These are phyloP conservation scores for Trisateles emortualis DNA, from an alignment of 2,888 invertebrate species.

Conservation along the genomic window DNA sequence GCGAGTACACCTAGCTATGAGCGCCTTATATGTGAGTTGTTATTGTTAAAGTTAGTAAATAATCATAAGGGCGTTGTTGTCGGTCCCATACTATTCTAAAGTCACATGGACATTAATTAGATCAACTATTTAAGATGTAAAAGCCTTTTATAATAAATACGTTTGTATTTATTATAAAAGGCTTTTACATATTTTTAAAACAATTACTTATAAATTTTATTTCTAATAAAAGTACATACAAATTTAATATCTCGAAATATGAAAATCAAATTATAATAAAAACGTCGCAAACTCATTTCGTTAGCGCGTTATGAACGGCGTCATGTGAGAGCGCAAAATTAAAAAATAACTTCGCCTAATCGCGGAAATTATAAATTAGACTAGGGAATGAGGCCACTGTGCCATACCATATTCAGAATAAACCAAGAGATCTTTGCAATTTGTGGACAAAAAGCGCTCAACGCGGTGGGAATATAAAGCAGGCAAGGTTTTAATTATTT, in stretches of 20 bases:
- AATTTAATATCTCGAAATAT: neutral
- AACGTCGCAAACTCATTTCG: conserved; percentile 16
- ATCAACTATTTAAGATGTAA: no score
- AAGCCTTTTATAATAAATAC: no score
- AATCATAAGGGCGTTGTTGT: no score
- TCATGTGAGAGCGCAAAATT: conserved; percentile 38
- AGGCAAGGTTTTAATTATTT: conserved; percentile 68
- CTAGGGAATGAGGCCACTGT: conserved; percentile 47
- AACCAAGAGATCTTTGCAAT: conserved; percentile 64
- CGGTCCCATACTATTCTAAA: no score
- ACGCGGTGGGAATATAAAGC: conserved; percentile 68
- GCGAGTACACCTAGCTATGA: no score
- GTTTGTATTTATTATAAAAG: no score
- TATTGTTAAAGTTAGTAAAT: no score
- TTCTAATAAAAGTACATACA: no score
- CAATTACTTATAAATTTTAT: no score
- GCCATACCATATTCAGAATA: conserved; percentile 57
- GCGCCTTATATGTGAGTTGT: no score
- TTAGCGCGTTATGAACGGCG: conserved; percentile 14
- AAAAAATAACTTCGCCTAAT: conserved; percentile 57
- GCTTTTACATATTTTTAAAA: no score
- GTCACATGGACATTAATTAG: no score
- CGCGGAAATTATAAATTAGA: conserved; percentile 63
- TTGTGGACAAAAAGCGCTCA: conserved; percentile 67
- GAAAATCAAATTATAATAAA: conserved; percentile 22